Conservation (phyloP, 2,888 invertebrate species). For the Drosophila kuntzei region DNA sequence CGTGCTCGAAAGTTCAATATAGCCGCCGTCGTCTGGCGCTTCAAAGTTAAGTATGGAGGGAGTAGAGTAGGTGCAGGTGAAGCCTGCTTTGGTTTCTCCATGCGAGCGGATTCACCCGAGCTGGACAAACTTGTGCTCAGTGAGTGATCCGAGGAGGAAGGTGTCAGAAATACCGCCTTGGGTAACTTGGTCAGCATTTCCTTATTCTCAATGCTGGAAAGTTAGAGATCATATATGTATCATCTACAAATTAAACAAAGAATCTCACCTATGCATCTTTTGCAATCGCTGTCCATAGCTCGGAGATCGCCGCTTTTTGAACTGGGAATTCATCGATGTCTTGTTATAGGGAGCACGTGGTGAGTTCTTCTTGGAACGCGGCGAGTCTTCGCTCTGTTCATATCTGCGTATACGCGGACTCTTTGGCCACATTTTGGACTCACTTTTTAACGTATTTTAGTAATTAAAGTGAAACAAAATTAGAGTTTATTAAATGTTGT, state of each 20-base stretch:
- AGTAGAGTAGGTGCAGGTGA: not conserved
- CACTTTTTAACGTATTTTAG: not conserved
- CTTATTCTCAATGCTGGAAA: slow-evolving; percentile 39
- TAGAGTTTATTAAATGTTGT: not conserved
- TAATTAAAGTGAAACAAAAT: not conserved
- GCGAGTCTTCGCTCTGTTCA: slow-evolving; percentile 15
- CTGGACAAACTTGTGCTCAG: slow-evolving; percentile 45
- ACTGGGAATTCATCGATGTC: slow-evolving; percentile 9
- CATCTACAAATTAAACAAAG: not conserved
- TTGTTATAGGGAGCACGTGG: slow-evolving; percentile 61
- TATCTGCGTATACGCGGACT: slow-evolving; percentile 57
- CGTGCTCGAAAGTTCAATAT: slow-evolving; percentile 72
- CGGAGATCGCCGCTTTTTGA: slow-evolving; percentile 43
- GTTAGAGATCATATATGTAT: not conserved
- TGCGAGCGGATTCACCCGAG: not conserved
- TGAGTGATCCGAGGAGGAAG: slow-evolving; percentile 71
- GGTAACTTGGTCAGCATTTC: slow-evolving; percentile 41
- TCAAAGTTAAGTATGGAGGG: slow-evolving; percentile 55
- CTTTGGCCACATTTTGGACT: slow-evolving; percentile 41
- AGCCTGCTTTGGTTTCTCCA: not conserved
- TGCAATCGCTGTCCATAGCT: slow-evolving; percentile 15
- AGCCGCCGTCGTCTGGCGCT: slow-evolving; percentile 68
- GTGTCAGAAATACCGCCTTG: slow-evolving; percentile 55
- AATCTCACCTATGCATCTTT: slow-evolving; percentile 37
- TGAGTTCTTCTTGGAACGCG: slow-evolving; percentile 24